Conservation (phyloP, 2,888 invertebrate species). For the Teinopalpus imperialis region DNA sequence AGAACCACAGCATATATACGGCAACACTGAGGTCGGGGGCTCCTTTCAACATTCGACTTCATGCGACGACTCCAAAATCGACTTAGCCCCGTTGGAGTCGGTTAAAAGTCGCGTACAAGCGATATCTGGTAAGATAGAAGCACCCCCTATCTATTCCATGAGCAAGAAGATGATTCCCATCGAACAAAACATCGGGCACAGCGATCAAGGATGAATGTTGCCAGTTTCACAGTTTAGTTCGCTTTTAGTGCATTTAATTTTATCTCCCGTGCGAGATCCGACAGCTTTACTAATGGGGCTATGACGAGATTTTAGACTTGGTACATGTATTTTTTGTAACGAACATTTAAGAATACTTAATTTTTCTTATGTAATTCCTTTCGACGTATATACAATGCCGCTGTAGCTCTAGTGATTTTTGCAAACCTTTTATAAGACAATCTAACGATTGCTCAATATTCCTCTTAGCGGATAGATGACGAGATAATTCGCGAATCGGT, state of each 20-base stretch:
- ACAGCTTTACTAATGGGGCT: constrained; percentile 48
- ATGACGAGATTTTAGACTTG: constrained; percentile 40
- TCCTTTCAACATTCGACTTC: constrained; percentile 53
- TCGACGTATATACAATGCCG: constrained; percentile 35
- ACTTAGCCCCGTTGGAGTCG: constrained; percentile 64
- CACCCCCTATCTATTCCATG: constrained; percentile 70
- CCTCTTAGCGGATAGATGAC: constrained; percentile 38
- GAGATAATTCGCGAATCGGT: constrained; percentile 40
- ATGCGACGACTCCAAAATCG: constrained; percentile 62
- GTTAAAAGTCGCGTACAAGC: constrained; percentile 73
- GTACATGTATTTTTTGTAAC: constrained; percentile 40
- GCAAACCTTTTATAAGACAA: constrained; percentile 57
- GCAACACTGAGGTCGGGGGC: constrained; percentile 58
- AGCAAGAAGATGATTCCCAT: constrained; percentile 68
- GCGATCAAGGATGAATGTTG: constrained; percentile 60
- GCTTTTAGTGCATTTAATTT: constrained; percentile 49
- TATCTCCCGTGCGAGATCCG: constrained; percentile 33
- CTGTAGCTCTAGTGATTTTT: constrained; percentile 44
- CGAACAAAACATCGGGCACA: constrained; percentile 55
- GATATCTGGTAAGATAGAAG: constrained; percentile 61
- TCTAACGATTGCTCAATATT: constrained; percentile 55
- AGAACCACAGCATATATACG: constrained; percentile 71
- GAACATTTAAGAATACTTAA: constrained; percentile 45
- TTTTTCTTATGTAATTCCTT: constrained; percentile 26
- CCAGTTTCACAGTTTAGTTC: constrained; percentile 20